Percentiles rank a stretch among this genome's conserved stretches.
Evolutionary conservation across 2,888 invertebrate genomes (phyloP).

Genomic region (Campopleginae sp.): DNA sequence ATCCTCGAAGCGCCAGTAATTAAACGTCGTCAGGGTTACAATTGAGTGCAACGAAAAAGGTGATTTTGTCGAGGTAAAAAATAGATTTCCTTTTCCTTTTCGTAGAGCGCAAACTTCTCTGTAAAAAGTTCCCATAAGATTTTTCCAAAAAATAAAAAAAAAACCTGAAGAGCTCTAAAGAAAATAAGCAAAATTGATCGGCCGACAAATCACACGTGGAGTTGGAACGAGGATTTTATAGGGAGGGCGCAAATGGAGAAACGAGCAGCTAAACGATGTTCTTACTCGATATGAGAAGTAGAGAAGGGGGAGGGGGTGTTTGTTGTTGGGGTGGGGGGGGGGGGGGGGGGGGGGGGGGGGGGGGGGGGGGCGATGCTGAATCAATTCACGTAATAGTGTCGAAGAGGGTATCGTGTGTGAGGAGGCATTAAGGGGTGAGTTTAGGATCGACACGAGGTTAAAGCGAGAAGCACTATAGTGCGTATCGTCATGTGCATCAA

Average conservation of each 20-base stretch:
- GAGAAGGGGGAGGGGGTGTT: too few species aligned
- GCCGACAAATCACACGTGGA: slow-evolving; percentile 17
- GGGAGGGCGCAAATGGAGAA: slow-evolving; percentile 67
- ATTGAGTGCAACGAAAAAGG: too few species aligned
- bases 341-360: slow-evolving; percentile 47
- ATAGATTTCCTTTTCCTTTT: background rate
- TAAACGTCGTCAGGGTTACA: too few species aligned
- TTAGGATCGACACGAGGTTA: slow-evolving; percentile 71
- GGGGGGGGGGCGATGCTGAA: slow-evolving; percentile 77
- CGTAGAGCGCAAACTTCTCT: background rate
- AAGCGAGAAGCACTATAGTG: slow-evolving; percentile 43
- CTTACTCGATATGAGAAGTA: slow-evolving; percentile 71
- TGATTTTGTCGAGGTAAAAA: background rate
- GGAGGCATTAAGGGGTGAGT: slow-evolving; percentile 62
- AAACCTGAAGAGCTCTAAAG: background rate
- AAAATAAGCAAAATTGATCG: slow-evolving; percentile 37
- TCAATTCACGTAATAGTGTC: slow-evolving; percentile 83
- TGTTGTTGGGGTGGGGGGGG: slow-evolving; percentile 15
- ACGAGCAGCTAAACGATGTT: slow-evolving; percentile 82
- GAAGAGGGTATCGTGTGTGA: slow-evolving; percentile 62
- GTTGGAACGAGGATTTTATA: background rate
- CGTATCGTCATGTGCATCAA: slow-evolving; percentile 48
- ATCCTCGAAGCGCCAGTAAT: too few species aligned
- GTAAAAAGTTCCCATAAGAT: background rate
- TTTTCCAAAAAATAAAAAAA: slow-evolving; percentile 3